A percentile compares a stretch with the other conserved stretches of the same genome.
These are phyloP conservation scores for Calosoma granatense DNA, from an alignment of 1,140 invertebrate species.

Conservation along the genomic window DNA sequence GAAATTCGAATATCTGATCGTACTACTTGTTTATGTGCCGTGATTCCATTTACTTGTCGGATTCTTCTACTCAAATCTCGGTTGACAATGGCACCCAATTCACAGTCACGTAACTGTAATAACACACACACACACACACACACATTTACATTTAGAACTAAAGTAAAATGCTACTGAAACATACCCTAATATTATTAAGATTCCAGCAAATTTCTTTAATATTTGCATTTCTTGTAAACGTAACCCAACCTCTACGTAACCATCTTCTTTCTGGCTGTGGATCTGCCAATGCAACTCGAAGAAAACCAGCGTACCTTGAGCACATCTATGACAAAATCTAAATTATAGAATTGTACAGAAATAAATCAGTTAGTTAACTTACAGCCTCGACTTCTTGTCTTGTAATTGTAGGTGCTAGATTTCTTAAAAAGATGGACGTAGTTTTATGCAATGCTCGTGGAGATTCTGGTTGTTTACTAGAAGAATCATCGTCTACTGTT, in stretches of 20 bases:
- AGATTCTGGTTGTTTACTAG: constrained; percentile 44
- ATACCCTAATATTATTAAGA: constrained; percentile 86
- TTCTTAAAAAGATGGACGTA: constrained; percentile 92
- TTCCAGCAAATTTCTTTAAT: constrained; percentile 99
- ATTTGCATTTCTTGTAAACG: constrained; percentile 92
- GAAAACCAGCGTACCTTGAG: constrained; percentile 87
- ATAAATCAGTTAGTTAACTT: constrained; percentile 32
- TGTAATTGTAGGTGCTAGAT: constrained; percentile 90
- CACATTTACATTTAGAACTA: not conserved
- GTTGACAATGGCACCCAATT: constrained; percentile 91
- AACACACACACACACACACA: no score
- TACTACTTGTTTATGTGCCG: constrained; percentile 82
- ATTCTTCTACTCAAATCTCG: constrained; percentile 81
- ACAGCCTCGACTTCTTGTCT: constrained; percentile 95
- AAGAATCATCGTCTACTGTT: constrained; percentile 25
- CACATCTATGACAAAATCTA: constrained; percentile 61
- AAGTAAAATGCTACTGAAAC: constrained; percentile 15
- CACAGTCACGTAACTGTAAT: constrained; percentile 71
- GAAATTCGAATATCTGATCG: constrained; percentile 87
- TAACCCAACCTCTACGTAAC: constrained; percentile 96
- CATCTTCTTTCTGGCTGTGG: constrained; percentile 91
- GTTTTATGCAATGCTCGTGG: constrained; percentile 79
- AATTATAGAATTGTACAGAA: constrained; percentile 4
- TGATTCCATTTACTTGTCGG: constrained; percentile 85
- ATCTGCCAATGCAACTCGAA: constrained; percentile 94